Base-by-base conservation (phyloP, 2,888 invertebrate genomes). In the Coecobrya sp. region DNA sequence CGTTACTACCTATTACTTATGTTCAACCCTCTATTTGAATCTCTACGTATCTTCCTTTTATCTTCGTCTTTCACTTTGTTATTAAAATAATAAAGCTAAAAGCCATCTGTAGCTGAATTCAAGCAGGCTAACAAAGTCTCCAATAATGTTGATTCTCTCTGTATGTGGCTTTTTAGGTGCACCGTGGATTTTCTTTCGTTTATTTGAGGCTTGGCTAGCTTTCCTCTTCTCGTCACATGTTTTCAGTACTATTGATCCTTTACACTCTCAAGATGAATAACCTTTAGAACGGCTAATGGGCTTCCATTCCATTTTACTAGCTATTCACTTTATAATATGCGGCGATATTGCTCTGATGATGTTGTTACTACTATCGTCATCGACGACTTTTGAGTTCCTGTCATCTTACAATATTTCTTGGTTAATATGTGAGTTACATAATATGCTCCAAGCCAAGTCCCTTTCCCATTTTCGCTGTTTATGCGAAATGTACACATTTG, bases 21-120 rank as follows among this genome's bases (percentile, higher is more conserved):
- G n/a, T 19, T 16, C 70, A 42, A 11, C 79, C 45, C 79, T 79
- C 7, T 79, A 8, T 52, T 1, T 45, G 1, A 49, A 1, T 79
- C 0, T 52, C 52, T 13, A 13, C 36, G 36, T 30, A 68, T 27
- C 42, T 76, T 13, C 42, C 36, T 52, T 79, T 65, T 65, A 65
- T 65, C 30, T 36, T 16, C 25, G n/a, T 79, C 79, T 79, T 52
- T 55, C 73, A 27, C 52, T 79, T 65, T 81, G 10, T 81, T 88
- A 88, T 79, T 88, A 79, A 76, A 81, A 88, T 88, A 81, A 81
- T 88, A 88, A 88, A 81, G 27, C 88, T 88, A 81, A 88, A 88
- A 88, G 88, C 88, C 88, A 88, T 88, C 79, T 70, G 42, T 36
- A 70, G 8, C 36, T 52, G 45, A 22, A 45, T 45, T 73, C 42